These are phyloP conservation scores for Zeuzera pyrina DNA, from an alignment of 2,888 invertebrate species.

Conservation along the genomic window DNA sequence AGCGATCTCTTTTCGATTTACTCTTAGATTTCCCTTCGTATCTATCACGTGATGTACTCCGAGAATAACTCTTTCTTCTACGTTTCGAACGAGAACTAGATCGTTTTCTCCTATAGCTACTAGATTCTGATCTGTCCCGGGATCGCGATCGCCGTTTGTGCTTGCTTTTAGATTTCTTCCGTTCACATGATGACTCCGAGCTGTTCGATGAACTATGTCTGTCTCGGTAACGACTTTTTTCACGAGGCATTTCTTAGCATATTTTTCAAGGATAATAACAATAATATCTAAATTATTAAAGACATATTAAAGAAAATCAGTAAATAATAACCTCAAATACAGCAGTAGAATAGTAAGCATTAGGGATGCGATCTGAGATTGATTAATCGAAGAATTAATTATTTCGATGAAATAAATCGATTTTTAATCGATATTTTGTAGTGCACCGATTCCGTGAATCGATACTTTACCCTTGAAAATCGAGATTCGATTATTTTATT, in stretches of 20 bases:
- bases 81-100: constrained; percentile 45
- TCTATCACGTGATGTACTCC: constrained; percentile 54
- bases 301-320: no score
- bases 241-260: constrained; percentile 47
- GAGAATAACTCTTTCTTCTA: constrained; percentile 48
- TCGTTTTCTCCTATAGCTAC: constrained; percentile 40
- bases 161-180: constrained; percentile 53
- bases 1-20: constrained; percentile 39
- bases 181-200: constrained; percentile 57
- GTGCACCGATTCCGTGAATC: no score
- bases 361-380: no score
- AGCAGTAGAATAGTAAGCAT: no score
- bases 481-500: no score
- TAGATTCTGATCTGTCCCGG: constrained; percentile 49
- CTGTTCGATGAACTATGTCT: constrained; percentile 53
- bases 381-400: no score
- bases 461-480: no score
- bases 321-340: no score
- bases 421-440: no score
- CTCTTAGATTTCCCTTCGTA: constrained; percentile 50
- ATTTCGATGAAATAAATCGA: no score
- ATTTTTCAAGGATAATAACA: background rate
- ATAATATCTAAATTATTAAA: no score
- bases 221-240: constrained; percentile 55
- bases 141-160: constrained; percentile 53